Conservation (phyloP, 2,113 vertebrate genomes). For the Nycticryphes semicollaris region DNA sequence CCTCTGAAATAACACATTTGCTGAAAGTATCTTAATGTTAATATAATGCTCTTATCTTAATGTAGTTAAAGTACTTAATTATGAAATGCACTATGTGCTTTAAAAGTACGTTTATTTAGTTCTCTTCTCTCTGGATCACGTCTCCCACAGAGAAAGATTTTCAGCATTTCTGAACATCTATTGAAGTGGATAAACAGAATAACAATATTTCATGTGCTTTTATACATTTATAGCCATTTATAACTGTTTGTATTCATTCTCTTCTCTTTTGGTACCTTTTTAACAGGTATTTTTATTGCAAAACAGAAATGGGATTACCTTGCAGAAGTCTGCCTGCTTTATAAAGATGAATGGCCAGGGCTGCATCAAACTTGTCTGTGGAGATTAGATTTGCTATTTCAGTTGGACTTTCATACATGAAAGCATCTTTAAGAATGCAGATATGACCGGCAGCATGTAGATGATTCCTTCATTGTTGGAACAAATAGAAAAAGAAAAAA, state of each 20-base stretch:
- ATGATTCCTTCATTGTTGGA: constrained; percentile 74
- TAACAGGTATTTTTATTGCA: background rate
- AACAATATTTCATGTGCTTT: background rate
- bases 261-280: background rate
- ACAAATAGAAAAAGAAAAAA: background rate
- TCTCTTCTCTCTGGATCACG: background rate
- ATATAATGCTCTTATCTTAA: background rate
- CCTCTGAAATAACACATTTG: background rate
- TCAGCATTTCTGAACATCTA: background rate
- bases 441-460: constrained; percentile 86
- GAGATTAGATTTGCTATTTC: constrained; percentile 75
- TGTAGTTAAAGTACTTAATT: constrained; percentile 10
- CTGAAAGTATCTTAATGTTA: background rate
- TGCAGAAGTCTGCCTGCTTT: constrained; percentile 87
- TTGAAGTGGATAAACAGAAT: background rate
- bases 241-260: background rate
- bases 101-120: background rate
- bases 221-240: background rate
- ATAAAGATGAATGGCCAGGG: constrained; percentile 89
- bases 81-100: background rate
- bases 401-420: constrained; percentile 73
- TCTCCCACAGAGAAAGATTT: background rate
- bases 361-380: constrained; percentile 77
- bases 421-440: constrained; percentile 84
- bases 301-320: constrained; percentile 71